Evolutionary conservation across 2,888 invertebrate genomes (phyloP), one percentile per base, ranked within the genome.

Genomic region (Mamestra brassicae): DNA sequence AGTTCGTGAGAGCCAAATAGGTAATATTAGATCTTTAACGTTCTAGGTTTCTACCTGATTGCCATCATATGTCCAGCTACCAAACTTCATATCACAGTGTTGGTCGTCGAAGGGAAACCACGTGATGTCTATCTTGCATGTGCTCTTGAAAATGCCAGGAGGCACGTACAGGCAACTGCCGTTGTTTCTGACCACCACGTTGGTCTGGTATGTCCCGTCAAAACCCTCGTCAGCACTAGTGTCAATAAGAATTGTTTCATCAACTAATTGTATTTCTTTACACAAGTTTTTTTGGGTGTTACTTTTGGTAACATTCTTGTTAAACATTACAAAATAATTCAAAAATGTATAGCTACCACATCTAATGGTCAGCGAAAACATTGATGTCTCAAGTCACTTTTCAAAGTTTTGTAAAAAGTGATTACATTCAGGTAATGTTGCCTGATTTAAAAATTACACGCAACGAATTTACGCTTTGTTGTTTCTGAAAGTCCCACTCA

Each of bases 61-160:
- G 97, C 99, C 99, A 97, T 99, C 99, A 97, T 99, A 99, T 94
- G 99, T 99, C 99, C 99, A 99, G 97, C 99, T 99, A 97, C 99
- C 99, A 97, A 99, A 99, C 98, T 99, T 99, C 98, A 99, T 99
- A 97, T 99, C 98, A 97, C 99, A 99, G 97, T 98, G 98, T 98
- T 99, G 99, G 97, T 99, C 99, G 97, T 99, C 99, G 97, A 99
- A 99, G 97, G 99, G 99, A 98, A 99, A 99, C 99, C 99, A 99
- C 97, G 99, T 99, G 98, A 99, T 99, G 98, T 99, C 99, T 97
- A 99, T 99, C 97, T 99, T 99, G 98, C 99, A 99, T 97, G 99
- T 99, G 98, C 99, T 99, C 98, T 99, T 99, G 98, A 99, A 99
- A 97, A 99, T 99, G 97, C 99, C 99, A 96, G 99, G 99, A 95